Percentiles rank a stretch among this genome's conserved stretches.
These are phyloP conservation scores for Drosophila acutilabella DNA, from an alignment of 2,888 invertebrate genomes.

Conservation along the genomic window DNA sequence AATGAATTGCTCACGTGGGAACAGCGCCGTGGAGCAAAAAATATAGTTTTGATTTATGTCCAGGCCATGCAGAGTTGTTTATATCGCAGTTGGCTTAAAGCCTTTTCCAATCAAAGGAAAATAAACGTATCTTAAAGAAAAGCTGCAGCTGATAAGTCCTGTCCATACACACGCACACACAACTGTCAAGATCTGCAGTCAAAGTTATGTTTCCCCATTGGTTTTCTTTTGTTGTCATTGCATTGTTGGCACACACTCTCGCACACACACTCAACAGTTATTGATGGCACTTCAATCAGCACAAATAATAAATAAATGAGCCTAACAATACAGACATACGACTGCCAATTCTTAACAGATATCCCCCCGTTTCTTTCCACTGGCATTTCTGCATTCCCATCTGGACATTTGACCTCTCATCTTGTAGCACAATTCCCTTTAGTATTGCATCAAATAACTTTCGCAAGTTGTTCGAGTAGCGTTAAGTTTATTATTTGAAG, in stretches of 20 bases:
- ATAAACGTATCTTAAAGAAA: constrained; percentile 11
- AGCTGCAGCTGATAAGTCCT: constrained; percentile 14
- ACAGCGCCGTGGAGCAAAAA: constrained; percentile 20
- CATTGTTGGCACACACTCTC: constrained; percentile 56
- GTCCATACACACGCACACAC: background rate
- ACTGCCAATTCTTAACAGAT: constrained; percentile 31
- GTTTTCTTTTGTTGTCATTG: constrained; percentile 22
- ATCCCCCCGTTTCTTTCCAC: background rate
- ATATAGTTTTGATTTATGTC: constrained; percentile 70
- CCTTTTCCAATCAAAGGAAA: constrained; percentile 3
- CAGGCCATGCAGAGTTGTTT: constrained; percentile 14
- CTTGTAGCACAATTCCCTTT: constrained; percentile 41
- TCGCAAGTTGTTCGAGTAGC: constrained; percentile 19
- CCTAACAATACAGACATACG: constrained; percentile 62
- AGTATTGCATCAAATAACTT: constrained; percentile 50
- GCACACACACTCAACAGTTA: constrained; percentile 34
- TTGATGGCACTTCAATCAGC: constrained; percentile 76
- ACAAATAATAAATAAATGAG: constrained; percentile 77
- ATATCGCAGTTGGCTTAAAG: constrained; percentile 10
- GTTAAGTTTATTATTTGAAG: constrained; percentile 23
- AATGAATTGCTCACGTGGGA: constrained; percentile 75
- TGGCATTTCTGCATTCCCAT: background rate
- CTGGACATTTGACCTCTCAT: constrained; percentile 31
- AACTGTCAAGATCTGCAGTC: constrained; percentile 9
- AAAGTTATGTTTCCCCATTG: constrained; percentile 9